phyloP scores from a whole-genome alignment of 2,113 vertebrate genomes.

The Gulo gulo region DNA sequence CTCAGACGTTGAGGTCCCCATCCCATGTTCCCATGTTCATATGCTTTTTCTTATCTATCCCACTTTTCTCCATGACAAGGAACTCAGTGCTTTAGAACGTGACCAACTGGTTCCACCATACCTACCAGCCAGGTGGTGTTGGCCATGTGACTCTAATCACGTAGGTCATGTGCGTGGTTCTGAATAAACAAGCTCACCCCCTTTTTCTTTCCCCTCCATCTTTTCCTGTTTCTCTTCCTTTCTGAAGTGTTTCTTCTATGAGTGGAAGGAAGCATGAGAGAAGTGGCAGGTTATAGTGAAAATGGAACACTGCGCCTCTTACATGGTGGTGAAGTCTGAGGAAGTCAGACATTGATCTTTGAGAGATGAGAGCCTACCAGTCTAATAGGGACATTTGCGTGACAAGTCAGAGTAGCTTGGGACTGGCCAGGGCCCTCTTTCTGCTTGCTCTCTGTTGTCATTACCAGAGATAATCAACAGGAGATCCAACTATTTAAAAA shows the following conservation, averaged over 20 bases:
- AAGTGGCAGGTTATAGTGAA: background rate
- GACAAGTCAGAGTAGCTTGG: background rate
- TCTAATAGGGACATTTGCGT: background rate
- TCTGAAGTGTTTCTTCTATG: background rate
- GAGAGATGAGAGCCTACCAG: background rate
- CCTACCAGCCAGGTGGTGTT: fast-evolving
- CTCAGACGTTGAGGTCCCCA: too few species aligned
- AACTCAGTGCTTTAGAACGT: background rate
- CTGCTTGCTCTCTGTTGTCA: background rate
- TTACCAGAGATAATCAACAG: conserved; percentile 6
- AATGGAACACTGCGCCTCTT: background rate
- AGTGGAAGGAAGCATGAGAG: background rate
- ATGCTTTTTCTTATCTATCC: background rate
- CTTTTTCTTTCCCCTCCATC: background rate
- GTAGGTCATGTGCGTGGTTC: background rate
- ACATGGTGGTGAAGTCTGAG: background rate
- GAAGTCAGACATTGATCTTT: background rate
- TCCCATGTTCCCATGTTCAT: background rate
- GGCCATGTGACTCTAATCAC: background rate
- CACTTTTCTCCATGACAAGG: background rate
- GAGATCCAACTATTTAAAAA: conserved; percentile 23
- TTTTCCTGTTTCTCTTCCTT: background rate
- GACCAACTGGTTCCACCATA: background rate
- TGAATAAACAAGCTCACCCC: background rate
- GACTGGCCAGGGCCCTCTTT: too few species aligned